These are phyloP conservation scores for Orycteropus afer DNA, from an alignment of 2,113 vertebrate species.

Conservation along the genomic window DNA sequence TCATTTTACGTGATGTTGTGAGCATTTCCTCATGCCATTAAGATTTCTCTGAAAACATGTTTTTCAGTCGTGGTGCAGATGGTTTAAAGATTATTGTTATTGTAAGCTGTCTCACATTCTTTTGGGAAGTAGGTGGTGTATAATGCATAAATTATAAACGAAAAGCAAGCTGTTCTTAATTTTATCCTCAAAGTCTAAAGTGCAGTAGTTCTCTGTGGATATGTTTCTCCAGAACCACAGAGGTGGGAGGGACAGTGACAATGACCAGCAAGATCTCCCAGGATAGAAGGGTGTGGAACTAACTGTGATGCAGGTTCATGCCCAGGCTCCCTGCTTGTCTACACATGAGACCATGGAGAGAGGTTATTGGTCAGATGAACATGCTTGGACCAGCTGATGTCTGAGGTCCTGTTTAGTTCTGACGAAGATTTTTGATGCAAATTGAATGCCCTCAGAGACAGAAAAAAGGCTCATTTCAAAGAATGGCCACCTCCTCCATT, in stretches of 20 bases:
- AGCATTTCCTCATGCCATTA: conserved; percentile 69
- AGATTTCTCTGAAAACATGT: conserved; percentile 66
- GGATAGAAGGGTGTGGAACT: background rate
- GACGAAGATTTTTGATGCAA: background rate
- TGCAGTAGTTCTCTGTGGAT: background rate
- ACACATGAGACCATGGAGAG: background rate
- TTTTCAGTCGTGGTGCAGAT: conserved; percentile 58
- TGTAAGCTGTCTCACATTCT: conserved; percentile 66
- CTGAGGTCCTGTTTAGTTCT: background rate
- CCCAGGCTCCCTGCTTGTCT: background rate
- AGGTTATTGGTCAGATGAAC: background rate
- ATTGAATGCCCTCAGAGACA: background rate
- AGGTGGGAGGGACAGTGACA: background rate
- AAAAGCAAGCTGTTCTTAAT: conserved; percentile 71
- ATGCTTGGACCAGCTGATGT: background rate
- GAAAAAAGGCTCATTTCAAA: background rate
- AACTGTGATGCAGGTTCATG: rapidly evolving
- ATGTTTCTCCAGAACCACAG: conserved; percentile 51
- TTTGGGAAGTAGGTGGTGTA: conserved; percentile 71
- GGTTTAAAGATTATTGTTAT: conserved; percentile 59
- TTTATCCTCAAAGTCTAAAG: conserved; percentile 41
- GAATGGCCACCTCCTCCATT: no score
- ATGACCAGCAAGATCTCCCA: background rate
- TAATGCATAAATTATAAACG: conserved; percentile 72
- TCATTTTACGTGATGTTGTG: conserved; percentile 58